Percentiles rank a stretch among this genome's conserved stretches.
Evolutionary conservation across 1,140 invertebrate genomes (phyloP).

Genomic region (Drosophila rhopaloa): DNA sequence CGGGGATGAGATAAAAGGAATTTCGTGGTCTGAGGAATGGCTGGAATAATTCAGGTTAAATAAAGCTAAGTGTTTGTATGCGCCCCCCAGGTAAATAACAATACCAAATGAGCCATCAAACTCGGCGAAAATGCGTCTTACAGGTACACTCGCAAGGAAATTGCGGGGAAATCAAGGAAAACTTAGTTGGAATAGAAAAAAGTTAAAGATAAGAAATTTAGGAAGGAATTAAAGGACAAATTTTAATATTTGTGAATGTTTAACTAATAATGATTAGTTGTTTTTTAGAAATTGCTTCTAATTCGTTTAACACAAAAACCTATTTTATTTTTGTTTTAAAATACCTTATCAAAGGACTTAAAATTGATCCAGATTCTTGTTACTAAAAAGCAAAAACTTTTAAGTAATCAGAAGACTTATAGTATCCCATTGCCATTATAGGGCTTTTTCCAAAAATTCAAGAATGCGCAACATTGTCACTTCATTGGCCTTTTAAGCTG

Average conservation of each 20-base stretch:
- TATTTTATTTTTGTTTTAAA: no score
- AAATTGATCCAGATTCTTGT: no score
- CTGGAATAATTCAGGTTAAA: conserved; percentile 50
- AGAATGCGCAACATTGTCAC: conserved; percentile 30
- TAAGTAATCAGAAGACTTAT: no score
- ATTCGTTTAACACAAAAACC: no score
- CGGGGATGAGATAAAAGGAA: conserved; percentile 27
- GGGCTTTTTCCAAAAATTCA: neutral
- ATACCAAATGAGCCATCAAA: conserved; percentile 33
- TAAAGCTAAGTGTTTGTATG: conserved; percentile 56
- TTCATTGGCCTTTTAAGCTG: conserved; percentile 28
- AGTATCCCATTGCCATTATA: no score
- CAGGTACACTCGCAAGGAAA: neutral
- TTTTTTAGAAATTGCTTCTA: no score
- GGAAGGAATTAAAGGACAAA: neutral
- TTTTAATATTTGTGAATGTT: neutral
- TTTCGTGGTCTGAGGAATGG: conserved; percentile 24
- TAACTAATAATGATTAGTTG: no score
- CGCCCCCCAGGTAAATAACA: conserved; percentile 48
- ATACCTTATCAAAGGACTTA: no score
- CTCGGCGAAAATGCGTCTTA: neutral
- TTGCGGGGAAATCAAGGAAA: neutral
- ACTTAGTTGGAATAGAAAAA: neutral
- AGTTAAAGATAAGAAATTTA: neutral
- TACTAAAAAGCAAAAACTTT: no score